Evolutionary conservation across 1,140 invertebrate species (phyloP), one percentile per base, ranked within the genome.

Genomic region (Pachypsylla venusta): DNA sequence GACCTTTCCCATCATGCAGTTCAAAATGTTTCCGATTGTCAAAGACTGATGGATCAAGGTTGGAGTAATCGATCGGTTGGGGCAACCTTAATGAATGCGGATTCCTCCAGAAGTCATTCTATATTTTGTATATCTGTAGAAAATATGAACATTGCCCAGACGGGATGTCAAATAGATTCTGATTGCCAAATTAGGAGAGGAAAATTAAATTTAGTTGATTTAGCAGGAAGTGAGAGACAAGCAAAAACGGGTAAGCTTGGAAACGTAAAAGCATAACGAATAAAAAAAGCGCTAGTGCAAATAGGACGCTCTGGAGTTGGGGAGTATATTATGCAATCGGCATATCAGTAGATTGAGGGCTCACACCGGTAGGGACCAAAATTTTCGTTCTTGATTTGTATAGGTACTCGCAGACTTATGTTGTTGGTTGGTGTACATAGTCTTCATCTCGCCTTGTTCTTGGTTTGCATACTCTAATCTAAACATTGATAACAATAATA

Each of bases 51-150:
- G 77, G 78, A 81, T 14, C 72, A 76, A 56, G 88, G 88, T 0
- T 87, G 86, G 75, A 78, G 77, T 28, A 84, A 87, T 67, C 73
- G 88, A 61, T 75, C 84, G 0, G 81, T 81, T 0, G 87, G 87
- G 0, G 81, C 85, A 0, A 91, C 88, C 0, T 75, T 87, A 30
- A 91, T 91, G 88, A 91, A 91, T 69, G 82, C 85, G 0, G 86
- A 88, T 60, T 92, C 87, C 25, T 90, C 87, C 0, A 76, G 93
- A 40, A 82, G 80, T 35, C 92, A 96, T 70, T 90, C 89, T n/a
- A 93, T 96, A 58, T 89, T 96, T 68, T 91, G 86, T 0, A 81
- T 96, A 57, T 83, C 82, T 48, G 73, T 95, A 13, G 92, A 96
- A 71, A 86, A 86, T 74, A 81, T 86, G 67, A 67, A 69, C 14